Base-by-base conservation (phyloP, 2,113 vertebrate genomes). In the Dinomys branickii region DNA sequence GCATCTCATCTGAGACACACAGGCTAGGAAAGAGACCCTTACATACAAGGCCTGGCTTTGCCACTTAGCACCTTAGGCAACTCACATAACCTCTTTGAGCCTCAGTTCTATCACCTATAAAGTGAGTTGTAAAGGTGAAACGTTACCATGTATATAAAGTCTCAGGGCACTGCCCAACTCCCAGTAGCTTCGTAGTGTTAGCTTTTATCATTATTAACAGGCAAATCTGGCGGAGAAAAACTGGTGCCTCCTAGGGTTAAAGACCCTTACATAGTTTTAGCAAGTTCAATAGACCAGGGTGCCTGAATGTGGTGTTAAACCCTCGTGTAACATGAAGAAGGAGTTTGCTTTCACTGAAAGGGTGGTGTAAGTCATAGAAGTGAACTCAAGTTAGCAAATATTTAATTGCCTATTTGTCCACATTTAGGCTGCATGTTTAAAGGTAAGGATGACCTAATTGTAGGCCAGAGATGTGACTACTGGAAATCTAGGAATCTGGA, bases 391-490 rank as follows among this genome's bases (percentile, higher is more conserved):
- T 47, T 58, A 67, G 54, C 54, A 12, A 58, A 28, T 92, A 54
- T 78, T 35, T 52, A 91, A 84, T 52, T 58, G 28, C 65, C 65
- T 58, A 6, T 78, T 84, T 88, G 17, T 78, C 44, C 59, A 86
- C 19, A 38, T 26, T 75, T 96, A 78, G 54, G 82, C 61, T 61
- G 41, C 22, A 59, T 24, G 58, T 85, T 92, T 90, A 83, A 56
- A 67, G 35, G 59, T 54, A 61, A 95, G 52, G 41, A 12, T 47
- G 94, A 73, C 41, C 35, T 81, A 94, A 94, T 75, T 89, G 84
- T 91, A 82, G 41, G 41, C 77, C 30, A 88, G 61, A 41, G 13
- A 47, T 7, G 47, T 56, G 44, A 30, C 8, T 7, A 17, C 81
- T 54, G 52, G 7, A 85, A 38, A 22, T 77, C 50, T 69, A 59